Base-by-base conservation (phyloP, 30 jellyfish, hydroid and myxozoan genomes). In the Pelagia noctiluca region DNA sequence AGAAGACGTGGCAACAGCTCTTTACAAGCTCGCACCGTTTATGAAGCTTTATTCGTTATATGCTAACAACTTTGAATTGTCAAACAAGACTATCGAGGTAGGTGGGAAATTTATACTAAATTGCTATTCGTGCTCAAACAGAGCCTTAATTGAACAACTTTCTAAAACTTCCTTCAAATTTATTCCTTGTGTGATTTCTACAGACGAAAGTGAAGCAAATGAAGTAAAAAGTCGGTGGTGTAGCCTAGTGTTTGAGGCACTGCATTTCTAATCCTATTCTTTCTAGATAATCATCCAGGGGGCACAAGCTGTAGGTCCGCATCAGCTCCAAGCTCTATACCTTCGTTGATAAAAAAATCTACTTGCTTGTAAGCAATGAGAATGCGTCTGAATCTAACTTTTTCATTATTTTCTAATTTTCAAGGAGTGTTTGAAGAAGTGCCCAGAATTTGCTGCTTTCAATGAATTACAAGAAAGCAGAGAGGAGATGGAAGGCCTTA, bases 401-500 rank as follows among this genome's bases (percentile, higher is more conserved):
- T 52, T 63, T 4, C 23, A 3, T 8, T 46, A 34, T 50, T 18
- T 4, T 8, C 34, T 33, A 62, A 3, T 26, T 65, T 64, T 63
- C 3, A 48, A 93, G 98, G 98, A 93, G 63, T 81, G 75, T 32
- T 89, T 72, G 62, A 77, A 76, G 63, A 93, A 93, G 77, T 74
- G 64, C 70, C 84, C 97, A 1, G 90, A 83, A n/a, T 93, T 93
- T 81, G 61, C 84, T 7, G 78, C 96, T 18, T 84, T 93, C 70
- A 72, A 87, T n/a, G 88, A 81, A 50, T 82, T 74, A 23, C 98
- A 93, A 83, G 98, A 93, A 62, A 77, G 87, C 34, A 67, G 72
- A 35, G 96, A 81, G 8, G 97, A 93, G 68, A 93, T 93, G 98
- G 81, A 42, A n/a, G 90, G 94, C n/a, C 35, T 93, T 80, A 93